Conservation (phyloP, 1,140 invertebrate genomes). For the Bombus picipes region DNA sequence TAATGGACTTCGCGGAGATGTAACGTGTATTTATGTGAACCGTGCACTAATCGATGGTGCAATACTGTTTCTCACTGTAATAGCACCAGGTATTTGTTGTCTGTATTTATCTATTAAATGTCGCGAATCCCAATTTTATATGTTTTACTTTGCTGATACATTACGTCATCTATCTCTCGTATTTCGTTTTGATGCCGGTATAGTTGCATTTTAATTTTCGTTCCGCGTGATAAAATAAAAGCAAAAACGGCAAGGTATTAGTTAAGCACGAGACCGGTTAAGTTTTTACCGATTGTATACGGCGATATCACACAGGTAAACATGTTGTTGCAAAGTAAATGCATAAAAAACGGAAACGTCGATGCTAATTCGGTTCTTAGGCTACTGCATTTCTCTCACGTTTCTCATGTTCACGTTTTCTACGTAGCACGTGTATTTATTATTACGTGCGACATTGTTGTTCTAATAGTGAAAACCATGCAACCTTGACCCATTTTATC, state of each 20-base stretch:
- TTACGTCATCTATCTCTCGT: not conserved
- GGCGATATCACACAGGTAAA: not conserved
- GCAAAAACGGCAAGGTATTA: not conserved
- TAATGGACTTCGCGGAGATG: not conserved
- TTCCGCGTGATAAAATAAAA: not conserved
- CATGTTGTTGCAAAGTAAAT: not conserved
- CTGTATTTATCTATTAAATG: no score
- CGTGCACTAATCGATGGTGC: no score
- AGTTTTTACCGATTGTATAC: not conserved
- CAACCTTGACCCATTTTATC: not conserved
- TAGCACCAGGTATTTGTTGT: not conserved
- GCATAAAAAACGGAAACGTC: not conserved
- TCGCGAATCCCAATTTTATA: not conserved
- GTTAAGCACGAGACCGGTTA: not conserved
- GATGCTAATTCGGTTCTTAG: not conserved
- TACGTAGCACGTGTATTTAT: not conserved
- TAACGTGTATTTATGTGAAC: no score
- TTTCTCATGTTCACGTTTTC: slow-evolving; percentile 36
- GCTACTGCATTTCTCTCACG: slow-evolving; percentile 1
- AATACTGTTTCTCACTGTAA: not conserved
- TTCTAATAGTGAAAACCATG: not conserved
- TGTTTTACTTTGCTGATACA: not conserved
- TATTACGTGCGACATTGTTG: not conserved
- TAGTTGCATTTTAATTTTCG: not conserved
- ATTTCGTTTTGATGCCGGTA: not conserved